These are phyloP conservation scores for Channallabes apus DNA, from an alignment of 2,797 vertebrate species.

Conservation along the genomic window DNA sequence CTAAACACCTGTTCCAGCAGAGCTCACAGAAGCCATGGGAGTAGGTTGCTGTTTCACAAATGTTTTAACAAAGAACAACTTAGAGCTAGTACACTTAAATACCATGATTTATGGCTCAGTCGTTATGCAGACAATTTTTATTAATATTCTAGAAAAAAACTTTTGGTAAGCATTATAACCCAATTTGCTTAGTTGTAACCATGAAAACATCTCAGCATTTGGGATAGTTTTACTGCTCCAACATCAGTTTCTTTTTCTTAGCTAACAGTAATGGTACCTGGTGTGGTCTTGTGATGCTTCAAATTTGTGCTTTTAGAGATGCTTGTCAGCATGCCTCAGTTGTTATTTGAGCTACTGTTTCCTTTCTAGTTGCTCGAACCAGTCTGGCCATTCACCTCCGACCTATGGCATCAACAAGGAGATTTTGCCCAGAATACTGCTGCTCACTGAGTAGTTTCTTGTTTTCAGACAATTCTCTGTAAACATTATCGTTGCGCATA, in stretches of 20 bases:
- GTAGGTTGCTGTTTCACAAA: conserved; percentile 50
- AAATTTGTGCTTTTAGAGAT: too few relatives aligned
- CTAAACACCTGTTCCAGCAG: conserved; percentile 54
- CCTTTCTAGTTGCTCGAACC: too few relatives aligned
- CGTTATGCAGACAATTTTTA: background rate
- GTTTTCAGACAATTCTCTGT: too few relatives aligned
- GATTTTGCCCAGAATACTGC: too few relatives aligned
- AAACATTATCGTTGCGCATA: too few relatives aligned
- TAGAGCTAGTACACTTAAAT: conserved; percentile 42
- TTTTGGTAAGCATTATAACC: background rate
- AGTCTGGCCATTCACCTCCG: too few relatives aligned
- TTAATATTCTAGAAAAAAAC: background rate
- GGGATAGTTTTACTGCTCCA: background rate
- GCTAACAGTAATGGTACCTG: too few relatives aligned
- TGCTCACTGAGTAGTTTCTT: too few relatives aligned
- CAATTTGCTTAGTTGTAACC: background rate
- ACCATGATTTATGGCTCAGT: conserved; percentile 36
- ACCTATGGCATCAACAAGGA: too few relatives aligned
- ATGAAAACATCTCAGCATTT: background rate
- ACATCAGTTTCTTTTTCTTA: background rate
- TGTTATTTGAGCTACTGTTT: too few relatives aligned
- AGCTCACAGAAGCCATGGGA: conserved; percentile 49
- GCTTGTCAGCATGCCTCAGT: too few relatives aligned
- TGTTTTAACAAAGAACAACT: conserved; percentile 43
- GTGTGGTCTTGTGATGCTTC: too few relatives aligned